Conservation (phyloP, 2,113 vertebrate genomes). For the Felis chaus region DNA sequence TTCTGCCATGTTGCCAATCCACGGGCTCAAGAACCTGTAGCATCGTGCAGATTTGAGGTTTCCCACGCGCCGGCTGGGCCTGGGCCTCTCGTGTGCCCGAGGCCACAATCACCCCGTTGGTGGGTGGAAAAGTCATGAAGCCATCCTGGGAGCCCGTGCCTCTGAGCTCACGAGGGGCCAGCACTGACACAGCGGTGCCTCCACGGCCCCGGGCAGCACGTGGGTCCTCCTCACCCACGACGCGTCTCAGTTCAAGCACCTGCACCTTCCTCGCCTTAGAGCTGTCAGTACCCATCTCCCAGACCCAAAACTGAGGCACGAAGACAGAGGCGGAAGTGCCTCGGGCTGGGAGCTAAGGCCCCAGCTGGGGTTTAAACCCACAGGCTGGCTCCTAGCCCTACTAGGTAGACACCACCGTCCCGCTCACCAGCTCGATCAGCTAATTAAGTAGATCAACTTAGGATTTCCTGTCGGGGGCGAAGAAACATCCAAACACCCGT, state of each 20-base stretch:
- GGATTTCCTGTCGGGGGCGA: too few species aligned
- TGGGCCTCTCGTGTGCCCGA: fast-evolving
- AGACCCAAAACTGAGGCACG: neutral
- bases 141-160: fast-evolving
- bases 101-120: neutral
- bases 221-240: fast-evolving
- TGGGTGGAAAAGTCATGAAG: neutral
- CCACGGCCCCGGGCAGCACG: fast-evolving
- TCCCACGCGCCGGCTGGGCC: neutral
- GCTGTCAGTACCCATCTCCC: neutral
- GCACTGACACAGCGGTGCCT: too few species aligned
- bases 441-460: neutral
- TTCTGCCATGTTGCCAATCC: fast-evolving
- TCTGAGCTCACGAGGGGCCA: fast-evolving
- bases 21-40: fast-evolving
- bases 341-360: too few species aligned
- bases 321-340: neutral
- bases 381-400: neutral
- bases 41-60: fast-evolving
- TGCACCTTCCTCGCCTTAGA: fast-evolving
- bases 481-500: fast-evolving
- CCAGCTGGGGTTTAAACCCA: neutral
- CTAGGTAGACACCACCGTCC: fast-evolving
- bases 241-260: fast-evolving
- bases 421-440: fast-evolving